These are phyloP conservation scores for Platycheirus albimanus DNA, from an alignment of 2,888 invertebrate species.

Conservation along the genomic window DNA sequence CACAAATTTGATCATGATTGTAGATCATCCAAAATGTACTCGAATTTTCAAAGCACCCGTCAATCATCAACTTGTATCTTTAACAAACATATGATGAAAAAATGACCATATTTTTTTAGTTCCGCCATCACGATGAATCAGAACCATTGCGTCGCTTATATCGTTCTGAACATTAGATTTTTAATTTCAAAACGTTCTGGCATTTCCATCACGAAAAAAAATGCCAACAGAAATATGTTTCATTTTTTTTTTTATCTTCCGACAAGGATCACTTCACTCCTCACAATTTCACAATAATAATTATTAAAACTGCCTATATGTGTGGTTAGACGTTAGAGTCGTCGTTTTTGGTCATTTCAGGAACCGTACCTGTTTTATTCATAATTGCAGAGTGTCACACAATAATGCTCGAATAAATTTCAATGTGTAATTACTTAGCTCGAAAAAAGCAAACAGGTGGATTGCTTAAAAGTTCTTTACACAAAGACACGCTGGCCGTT, in stretches of 20 bases:
- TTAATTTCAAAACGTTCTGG: constrained; percentile 16
- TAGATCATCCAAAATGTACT: neutral
- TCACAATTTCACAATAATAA: constrained; percentile 13
- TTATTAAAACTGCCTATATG: neutral
- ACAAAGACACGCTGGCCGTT: constrained; percentile 17
- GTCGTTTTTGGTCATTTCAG: constrained; percentile 34
- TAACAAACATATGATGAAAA: neutral
- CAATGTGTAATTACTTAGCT: constrained; percentile 54
- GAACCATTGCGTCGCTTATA: neutral
- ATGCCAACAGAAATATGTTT: neutral
- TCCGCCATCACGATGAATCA: constrained; percentile 6
- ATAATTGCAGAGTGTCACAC: constrained; percentile 68
- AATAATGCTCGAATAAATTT: constrained; percentile 70
- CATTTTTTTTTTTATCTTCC: neutral
- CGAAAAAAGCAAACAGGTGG: constrained; percentile 62
- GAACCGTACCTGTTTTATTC: constrained; percentile 56
- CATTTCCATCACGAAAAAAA: constrained; percentile 10
- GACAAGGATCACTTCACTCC: constrained; percentile 47
- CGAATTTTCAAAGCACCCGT: neutral
- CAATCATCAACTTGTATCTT: constrained; percentile 18
- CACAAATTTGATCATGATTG: neutral
- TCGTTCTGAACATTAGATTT: neutral
- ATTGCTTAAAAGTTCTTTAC: constrained; percentile 48
- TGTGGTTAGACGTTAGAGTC: constrained; percentile 3
- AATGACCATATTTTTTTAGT: constrained; percentile 14